phyloP scores from a whole-genome alignment of 1,140 invertebrate genomes.

The Bemisia tabaci region DNA sequence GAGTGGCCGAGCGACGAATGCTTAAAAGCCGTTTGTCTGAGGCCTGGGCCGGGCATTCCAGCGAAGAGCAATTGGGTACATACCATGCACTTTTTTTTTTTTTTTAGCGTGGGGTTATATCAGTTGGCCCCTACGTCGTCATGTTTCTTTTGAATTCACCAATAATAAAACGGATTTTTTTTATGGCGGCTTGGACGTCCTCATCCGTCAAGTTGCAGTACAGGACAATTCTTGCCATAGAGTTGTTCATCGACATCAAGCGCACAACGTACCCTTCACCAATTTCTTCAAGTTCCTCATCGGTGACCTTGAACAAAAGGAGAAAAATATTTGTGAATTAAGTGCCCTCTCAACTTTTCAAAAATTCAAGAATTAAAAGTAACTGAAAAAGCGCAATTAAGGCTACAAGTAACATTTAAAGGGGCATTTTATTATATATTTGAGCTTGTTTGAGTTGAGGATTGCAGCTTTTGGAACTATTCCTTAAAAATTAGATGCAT shows the following conservation, averaged over 20 bases:
- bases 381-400: background rate
- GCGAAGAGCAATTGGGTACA: too few relatives aligned
- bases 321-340: constrained; percentile 12
- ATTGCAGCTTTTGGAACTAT: too few relatives aligned
- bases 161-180: constrained; percentile 46
- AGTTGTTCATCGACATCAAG: constrained; percentile 37
- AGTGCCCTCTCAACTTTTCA: too few relatives aligned
- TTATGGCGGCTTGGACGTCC: constrained; percentile 44
- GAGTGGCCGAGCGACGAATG: too few relatives aligned
- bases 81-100: too few relatives aligned
- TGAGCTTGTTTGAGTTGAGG: too few relatives aligned
- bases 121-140: background rate
- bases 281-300: constrained; percentile 35
- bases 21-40: too few relatives aligned
- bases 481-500: too few relatives aligned
- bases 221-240: constrained; percentile 44
- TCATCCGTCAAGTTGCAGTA: constrained; percentile 50
- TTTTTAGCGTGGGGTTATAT: background rate
- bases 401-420: too few relatives aligned
- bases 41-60: too few relatives aligned
- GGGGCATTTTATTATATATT: too few relatives aligned
- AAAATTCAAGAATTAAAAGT: background rate
- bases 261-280: constrained; percentile 36
- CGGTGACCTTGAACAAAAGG: constrained; percentile 31
- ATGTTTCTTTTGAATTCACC: constrained; percentile 26